Percentiles rank a stretch among this genome's conserved stretches.
Evolutionary conservation across 2,797 vertebrate genomes (phyloP).

Genomic region (Myiotriccus ornatus): DNA sequence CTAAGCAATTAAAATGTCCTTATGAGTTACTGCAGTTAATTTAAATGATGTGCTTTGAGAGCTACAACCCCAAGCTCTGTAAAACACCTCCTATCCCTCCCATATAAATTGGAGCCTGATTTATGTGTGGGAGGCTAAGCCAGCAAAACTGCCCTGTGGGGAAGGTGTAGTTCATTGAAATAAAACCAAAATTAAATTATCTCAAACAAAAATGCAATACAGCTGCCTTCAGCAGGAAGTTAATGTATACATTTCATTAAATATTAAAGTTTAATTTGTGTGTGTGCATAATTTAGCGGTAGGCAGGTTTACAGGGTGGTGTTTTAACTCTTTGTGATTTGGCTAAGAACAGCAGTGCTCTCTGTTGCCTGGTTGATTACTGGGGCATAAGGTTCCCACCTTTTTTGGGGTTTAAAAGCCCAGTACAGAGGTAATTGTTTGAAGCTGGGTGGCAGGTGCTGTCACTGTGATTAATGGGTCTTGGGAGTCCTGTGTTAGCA

Average conservation of each 20-base stretch:
- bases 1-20: conserved; percentile 59
- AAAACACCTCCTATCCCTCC: conserved; percentile 43
- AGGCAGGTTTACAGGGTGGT: background rate
- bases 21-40: conserved; percentile 65
- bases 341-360: background rate
- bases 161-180: conserved; percentile 73
- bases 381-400: background rate
- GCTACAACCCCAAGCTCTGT: conserved; percentile 49
- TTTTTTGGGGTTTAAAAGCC: background rate
- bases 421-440: background rate
- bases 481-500: background rate
- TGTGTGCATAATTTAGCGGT: conserved; percentile 48
- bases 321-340: conserved; percentile 9
- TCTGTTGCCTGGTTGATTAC: background rate
- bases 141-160: conserved; percentile 65
- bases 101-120: conserved; percentile 74
- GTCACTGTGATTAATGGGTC: background rate
- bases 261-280: conserved; percentile 81
- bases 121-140: conserved; percentile 63
- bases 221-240: conserved; percentile 83
- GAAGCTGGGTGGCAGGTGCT: background rate
- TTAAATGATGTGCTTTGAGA: conserved; percentile 25
- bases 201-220: conserved; percentile 79
- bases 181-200: conserved; percentile 87
- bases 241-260: conserved; percentile 82